Conservation (phyloP, 2,797 vertebrate species). For the Lateolabrax maculatus region DNA sequence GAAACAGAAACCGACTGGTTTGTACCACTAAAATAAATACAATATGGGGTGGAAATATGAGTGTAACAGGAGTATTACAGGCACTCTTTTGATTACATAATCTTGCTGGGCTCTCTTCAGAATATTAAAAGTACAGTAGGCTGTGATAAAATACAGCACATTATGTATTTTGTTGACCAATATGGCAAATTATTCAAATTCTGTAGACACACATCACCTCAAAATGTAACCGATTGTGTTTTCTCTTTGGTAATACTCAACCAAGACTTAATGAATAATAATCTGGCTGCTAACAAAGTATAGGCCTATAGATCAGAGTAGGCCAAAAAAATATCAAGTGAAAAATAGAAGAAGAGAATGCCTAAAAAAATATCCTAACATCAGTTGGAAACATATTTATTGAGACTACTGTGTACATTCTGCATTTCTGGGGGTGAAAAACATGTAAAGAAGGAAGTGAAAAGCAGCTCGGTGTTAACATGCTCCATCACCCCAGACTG, state of each 20-base stretch:
- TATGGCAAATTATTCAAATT: neutral
- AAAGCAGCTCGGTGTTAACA: slow-evolving; percentile 38
- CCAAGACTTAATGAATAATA: neutral
- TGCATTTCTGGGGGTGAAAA: neutral
- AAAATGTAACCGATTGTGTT: neutral
- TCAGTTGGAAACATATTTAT: neutral
- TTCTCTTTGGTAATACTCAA: neutral
- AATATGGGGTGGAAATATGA: neutral
- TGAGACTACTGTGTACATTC: neutral
- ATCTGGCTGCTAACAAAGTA: no score
- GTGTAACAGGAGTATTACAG: neutral
- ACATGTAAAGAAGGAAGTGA: slow-evolving; percentile 26
- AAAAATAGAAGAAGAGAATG: neutral
- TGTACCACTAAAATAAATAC: neutral
- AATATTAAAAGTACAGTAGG: neutral
- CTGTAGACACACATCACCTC: neutral
- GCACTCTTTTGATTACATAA: neutral
- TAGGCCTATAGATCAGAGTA: neutral
- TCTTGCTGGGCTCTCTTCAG: neutral
- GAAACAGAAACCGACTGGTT: no score
- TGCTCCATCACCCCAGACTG: slow-evolving; percentile 26
- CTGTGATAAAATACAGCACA: neutral
- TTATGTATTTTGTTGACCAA: neutral
- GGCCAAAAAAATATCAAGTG: neutral
- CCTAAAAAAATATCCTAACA: no score